Conservation (phyloP, 2,113 vertebrate species). For the Cryptotis parvus region DNA sequence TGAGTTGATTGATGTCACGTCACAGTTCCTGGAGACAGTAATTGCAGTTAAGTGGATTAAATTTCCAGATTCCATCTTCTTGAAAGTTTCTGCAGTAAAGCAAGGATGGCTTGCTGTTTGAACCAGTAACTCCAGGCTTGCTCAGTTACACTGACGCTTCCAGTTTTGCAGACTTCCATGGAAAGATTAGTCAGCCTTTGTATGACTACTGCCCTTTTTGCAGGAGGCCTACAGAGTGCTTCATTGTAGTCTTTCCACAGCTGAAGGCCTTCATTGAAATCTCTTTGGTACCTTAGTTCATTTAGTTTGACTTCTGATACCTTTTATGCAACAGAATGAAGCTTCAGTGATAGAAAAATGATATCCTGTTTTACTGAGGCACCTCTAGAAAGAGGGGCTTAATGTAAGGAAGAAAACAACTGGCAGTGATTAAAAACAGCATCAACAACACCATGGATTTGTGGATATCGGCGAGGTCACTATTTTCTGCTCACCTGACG, state of each 20-base stretch:
- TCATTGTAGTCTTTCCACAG: background rate
- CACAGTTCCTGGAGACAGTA: background rate
- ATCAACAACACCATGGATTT: background rate
- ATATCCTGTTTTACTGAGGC: background rate
- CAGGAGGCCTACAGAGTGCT: background rate
- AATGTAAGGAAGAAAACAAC: background rate
- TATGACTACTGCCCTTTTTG: background rate
- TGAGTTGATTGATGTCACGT: background rate
- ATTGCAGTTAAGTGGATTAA: background rate
- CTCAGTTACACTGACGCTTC: background rate
- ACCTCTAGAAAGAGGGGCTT: background rate
- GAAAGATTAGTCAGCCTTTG: background rate
- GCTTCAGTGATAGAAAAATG: background rate
- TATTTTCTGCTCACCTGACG: too few relatives aligned
- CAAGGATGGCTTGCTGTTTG: background rate
- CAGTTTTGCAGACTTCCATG: rapidly evolving
- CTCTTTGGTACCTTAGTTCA: background rate
- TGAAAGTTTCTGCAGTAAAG: background rate
- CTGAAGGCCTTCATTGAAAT: background rate
- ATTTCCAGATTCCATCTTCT: background rate
- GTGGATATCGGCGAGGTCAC: background rate
- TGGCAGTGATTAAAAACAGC: background rate
- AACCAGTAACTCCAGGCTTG: background rate
- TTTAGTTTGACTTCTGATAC: background rate
- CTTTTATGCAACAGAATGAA: slow-evolving; percentile 3